Evolutionary conservation across 2,113 vertebrate genomes (phyloP), one percentile per base, ranked within the genome.

Genomic region (Labeo catla): DNA sequence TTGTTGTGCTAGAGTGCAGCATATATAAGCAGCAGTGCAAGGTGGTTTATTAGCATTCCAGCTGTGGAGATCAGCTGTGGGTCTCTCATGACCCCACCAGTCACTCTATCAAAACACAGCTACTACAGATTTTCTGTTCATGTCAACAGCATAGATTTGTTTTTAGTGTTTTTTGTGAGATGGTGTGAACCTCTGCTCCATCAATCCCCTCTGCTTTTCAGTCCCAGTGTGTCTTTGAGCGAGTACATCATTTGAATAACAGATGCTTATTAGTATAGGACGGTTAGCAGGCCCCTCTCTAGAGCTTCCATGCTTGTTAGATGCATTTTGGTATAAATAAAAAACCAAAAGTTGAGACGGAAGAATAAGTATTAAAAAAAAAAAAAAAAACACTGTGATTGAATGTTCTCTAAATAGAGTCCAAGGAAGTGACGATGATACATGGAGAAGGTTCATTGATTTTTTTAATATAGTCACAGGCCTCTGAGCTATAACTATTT

Each of bases 231-330:
- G 84, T 84, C n/a, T 87, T 84, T 79, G 78, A 85, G 86, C 66
- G 85, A 89, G 86, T 86, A 86, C 84, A 86, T 91, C 68, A 90
- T 90, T 91, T 89, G 90, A 90, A 92, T 89, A 92, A 90, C 90
- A 92, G 90, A 91, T 91, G 90, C 89, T 91, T 90, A 91, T 87
- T 81, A 70, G 86, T 76, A 86, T 19, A 86, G 73, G 89, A 89
- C n/a, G 36, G 21, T 84, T 72, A 87, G 57, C 50, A 15, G 79
- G 50, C 34, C 73, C 86, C 80, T 84, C 86, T 82, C 72, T 66
- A 45, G 80, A 87, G 89, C 79, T 45, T 47, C 79, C 61, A 50
- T 61, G 39, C 76, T 68, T 59, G 80, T 52, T 81, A 66, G 73
- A 89, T 82, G 79, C 86, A 84, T 89, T 86, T 85, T 59, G 47